Evolutionary conservation across 35 echinoderm and acorn worm species (phyloP), one percentile per base, ranked within the genome.

Genomic region (Ptychodera flava): DNA sequence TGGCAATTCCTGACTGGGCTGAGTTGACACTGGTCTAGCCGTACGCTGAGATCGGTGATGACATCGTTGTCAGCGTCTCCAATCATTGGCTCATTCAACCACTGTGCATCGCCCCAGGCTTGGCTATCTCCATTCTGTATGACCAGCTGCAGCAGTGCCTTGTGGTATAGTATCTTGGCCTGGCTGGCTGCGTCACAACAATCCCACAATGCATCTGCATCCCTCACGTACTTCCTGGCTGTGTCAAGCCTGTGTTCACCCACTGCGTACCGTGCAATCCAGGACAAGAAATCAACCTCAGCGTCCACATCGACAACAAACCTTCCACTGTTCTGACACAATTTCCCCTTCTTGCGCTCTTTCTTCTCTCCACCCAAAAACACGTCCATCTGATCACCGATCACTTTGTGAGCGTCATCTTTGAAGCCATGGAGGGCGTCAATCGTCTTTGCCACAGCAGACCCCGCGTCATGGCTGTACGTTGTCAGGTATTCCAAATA

Each of bases 61-160:
- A 12, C 45, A 64, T 64, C 45, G 22, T 6, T 64, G 6, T 22
- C 45, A 12, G 45, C 22, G 6, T 6, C 22, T 22, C 22, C 22
- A 6, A 64, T 64, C 45, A 64, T 64, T 6, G 6, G 6, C 6
- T 12, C 6, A 64, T 64, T 6, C 22, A 64, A 64, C 45, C 45
- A 64, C 45, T 64, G 45, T 12, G 6, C 6, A 22, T 64, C 45
- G 22, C 45, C 22, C 45, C 22, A 6, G 6, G 6, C 22, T 6
- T 12, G 6, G 6, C 22, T 64, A 64, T 22, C 80, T 45, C 14
- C 33, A 27, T 87, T 35, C 30, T 80, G 78, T 78, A 79, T 34
- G 36, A 80, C 79, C 32, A 88, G 15, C 22, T 35, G 31, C 36
- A 16, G 36, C 35, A 88, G 87, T 32, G 87, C 87, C 77, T 88